These are phyloP conservation scores for Macrosteles quadrilineatus DNA, from an alignment of 1,140 invertebrate species.

Conservation along the genomic window DNA sequence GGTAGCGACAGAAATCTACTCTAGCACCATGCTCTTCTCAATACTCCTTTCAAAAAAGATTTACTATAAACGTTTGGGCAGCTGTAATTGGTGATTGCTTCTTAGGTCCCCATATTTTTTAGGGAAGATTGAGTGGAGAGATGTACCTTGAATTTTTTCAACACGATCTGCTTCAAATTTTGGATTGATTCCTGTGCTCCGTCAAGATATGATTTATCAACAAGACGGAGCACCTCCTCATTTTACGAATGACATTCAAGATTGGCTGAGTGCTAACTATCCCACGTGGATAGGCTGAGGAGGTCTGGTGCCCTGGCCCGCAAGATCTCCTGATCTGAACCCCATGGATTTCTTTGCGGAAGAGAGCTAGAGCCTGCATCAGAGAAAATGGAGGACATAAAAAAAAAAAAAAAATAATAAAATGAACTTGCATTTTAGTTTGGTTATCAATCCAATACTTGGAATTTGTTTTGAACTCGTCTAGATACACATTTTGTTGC, in stretches of 20 bases:
- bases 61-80: background rate
- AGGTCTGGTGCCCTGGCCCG: slow-evolving; percentile 43
- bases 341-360: slow-evolving; percentile 42
- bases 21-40: no score
- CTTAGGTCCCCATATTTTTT: background rate
- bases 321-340: slow-evolving; percentile 47
- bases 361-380: no score
- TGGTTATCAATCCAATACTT: no score
- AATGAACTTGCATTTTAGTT: no score
- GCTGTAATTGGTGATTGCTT: background rate
- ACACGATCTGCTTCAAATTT: background rate
- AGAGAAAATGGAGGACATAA: no score
- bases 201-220: slow-evolving; percentile 33
- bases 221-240: slow-evolving; percentile 45
- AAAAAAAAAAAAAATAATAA: no score
- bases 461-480: no score
- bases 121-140: background rate
- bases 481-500: no score
- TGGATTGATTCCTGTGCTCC: background rate
- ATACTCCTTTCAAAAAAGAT: background rate
- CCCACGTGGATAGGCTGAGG: slow-evolving; percentile 44
- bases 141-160: slow-evolving; percentile 1
- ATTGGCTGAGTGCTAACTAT: slow-evolving; percentile 17
- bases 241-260: slow-evolving; percentile 34
- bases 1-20: no score